A percentile compares a stretch with the other conserved stretches of the same genome.
phyloP scores from a whole-genome alignment of 1,140 invertebrate species.

The Drosophila miranda region DNA sequence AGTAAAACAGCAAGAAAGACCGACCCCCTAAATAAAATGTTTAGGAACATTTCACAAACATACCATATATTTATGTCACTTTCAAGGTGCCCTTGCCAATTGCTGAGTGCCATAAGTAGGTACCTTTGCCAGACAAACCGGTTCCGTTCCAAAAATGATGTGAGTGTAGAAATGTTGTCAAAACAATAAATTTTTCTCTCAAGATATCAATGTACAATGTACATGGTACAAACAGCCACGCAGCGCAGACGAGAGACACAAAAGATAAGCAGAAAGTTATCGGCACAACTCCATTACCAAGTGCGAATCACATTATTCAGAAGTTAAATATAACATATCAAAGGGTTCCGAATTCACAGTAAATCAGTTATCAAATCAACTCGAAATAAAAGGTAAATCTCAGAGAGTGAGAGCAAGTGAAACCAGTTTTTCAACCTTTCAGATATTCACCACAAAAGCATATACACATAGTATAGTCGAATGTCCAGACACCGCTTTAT shows the following conservation, averaged over 20 bases:
- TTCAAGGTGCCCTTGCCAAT: constrained; percentile 71
- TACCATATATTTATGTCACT: constrained; percentile 35
- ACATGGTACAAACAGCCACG: not conserved
- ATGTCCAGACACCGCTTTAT: too few species aligned
- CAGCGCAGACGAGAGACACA: not conserved
- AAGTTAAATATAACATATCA: constrained; percentile 32
- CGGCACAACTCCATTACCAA: constrained; percentile 31
- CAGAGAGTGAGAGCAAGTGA: not conserved
- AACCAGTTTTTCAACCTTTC: constrained; percentile 22
- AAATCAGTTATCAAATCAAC: constrained; percentile 2
- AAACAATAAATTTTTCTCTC: constrained; percentile 38
- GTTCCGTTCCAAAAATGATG: constrained; percentile 67
- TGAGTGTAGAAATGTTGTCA: constrained; percentile 27
- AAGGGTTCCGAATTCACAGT: constrained; percentile 19
- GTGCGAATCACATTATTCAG: constrained; percentile 12
- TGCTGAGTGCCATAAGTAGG: constrained; percentile 3
- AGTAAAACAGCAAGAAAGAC: constrained; percentile 3
- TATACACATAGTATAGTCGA: too few species aligned
- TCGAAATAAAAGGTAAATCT: not conserved
- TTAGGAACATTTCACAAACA: constrained; percentile 35
- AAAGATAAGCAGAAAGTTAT: constrained; percentile 15
- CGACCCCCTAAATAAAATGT: constrained; percentile 55
- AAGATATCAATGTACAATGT: constrained; percentile 33
- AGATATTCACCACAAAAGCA: not conserved
- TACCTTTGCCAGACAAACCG: constrained; percentile 48